Base-by-base conservation (phyloP, 2,888 invertebrate genomes). In the Aethes cnicana region DNA sequence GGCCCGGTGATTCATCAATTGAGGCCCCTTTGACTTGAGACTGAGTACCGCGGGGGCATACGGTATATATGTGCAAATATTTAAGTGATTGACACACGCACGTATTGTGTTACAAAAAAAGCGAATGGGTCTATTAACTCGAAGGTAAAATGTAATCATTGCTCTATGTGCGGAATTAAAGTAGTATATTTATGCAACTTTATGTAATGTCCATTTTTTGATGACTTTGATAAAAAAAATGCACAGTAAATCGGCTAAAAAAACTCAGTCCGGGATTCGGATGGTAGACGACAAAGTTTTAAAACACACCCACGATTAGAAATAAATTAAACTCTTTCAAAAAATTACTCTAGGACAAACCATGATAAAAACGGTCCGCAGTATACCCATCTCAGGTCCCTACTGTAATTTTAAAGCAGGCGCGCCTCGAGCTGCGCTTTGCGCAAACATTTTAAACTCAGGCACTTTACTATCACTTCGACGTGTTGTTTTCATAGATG, bases 1-100 rank as follows among this genome's bases (percentile, higher is more conserved):
- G 67, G 53, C 39, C 47, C 58, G 62, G 75, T 77, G 77, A 77
- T 77, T 77, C 77, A 77, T 77, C 77, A 76, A 67, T 65, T 58
- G 63, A 46, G 50, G 54, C 35, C 53, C 63, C 55, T 58, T 52
- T 46, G 32, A 42, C 37, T 55, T 53, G 50, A 53, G 54, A 14
- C 20, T 35, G 20, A 26, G 42, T 30, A 30, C 5, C 14, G 16
- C n/a, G 25, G 25, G 20, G 26, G 41, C 26, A 28, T 39, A 25
- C 25, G 23, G 37, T 28, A 43, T 49, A 32, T 39, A 12, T 36
- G 28, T 20, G 28, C 39, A 49, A 36, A 30, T 50, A 23, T 50
- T 50, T 50, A 18, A 25, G 11, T 17, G 6, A 11, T n/a, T n/a
- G n/a, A n/a, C n/a, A n/a, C n/a, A n/a, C n/a, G 3, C 17, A 18